Conservation (phyloP, 2,888 invertebrate species). For the Chloroclystis v-ata region DNA sequence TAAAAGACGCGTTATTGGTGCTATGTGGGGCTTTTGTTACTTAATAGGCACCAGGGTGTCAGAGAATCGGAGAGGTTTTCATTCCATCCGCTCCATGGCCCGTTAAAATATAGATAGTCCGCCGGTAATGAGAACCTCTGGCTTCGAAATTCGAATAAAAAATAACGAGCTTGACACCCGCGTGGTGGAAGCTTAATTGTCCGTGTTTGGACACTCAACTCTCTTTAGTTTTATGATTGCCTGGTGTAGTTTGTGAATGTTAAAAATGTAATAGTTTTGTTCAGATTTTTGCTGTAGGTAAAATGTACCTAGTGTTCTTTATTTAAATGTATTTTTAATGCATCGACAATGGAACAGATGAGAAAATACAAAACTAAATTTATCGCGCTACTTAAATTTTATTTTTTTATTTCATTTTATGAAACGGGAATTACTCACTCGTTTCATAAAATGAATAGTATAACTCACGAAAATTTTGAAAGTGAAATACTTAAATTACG, state of each 20-base stretch:
- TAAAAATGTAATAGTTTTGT: not conserved
- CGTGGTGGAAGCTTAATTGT: slow-evolving; percentile 19
- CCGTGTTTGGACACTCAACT: slow-evolving; percentile 18
- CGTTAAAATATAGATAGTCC: slow-evolving; percentile 11
- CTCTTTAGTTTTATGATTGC: slow-evolving; percentile 17
- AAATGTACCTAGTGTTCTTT: too few relatives aligned
- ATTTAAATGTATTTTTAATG: too few relatives aligned
- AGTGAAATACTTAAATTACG: too few relatives aligned
- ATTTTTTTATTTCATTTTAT: too few relatives aligned
- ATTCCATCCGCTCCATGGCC: slow-evolving; percentile 4
- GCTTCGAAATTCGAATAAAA: slow-evolving; percentile 23
- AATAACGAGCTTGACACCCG: slow-evolving; percentile 21
- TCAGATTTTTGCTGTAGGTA: too few relatives aligned
- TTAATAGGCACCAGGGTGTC: not conserved
- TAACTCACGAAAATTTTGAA: too few relatives aligned
- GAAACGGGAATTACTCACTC: too few relatives aligned
- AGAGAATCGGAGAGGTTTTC: not conserved
- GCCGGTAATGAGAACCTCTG: slow-evolving; percentile 18
- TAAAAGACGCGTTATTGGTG: too few relatives aligned
- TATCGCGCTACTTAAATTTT: too few relatives aligned
- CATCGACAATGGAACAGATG: too few relatives aligned
- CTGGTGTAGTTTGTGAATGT: slow-evolving; percentile 5
- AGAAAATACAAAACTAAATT: too few relatives aligned
- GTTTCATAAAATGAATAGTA: too few relatives aligned
- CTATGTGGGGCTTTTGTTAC: not conserved